A percentile compares a stretch with the other conserved stretches of the same genome.
Conservation (phyloP, 2,797 vertebrate genomes). For the Sitta carolinensis region DNA sequence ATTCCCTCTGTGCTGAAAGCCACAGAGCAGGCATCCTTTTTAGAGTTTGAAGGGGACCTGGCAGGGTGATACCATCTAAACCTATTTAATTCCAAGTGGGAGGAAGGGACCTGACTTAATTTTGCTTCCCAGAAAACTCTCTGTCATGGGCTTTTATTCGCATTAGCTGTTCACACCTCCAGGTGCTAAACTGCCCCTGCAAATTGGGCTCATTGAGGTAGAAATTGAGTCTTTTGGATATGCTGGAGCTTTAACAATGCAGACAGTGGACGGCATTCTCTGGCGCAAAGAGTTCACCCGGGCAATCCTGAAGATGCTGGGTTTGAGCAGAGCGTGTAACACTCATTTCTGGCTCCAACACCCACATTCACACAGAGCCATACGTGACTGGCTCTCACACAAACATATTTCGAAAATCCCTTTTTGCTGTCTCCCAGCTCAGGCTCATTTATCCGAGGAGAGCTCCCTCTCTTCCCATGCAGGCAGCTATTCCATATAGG, state of each 20-base stretch:
- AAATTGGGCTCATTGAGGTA: background rate
- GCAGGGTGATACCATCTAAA: background rate
- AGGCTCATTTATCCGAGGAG: background rate
- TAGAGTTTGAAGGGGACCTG: background rate
- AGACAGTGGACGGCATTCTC: background rate
- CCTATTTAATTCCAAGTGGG: background rate
- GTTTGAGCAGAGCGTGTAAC: background rate
- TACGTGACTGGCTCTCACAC: background rate
- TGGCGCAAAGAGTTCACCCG: background rate
- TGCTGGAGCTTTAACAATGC: background rate
- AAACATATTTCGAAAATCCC: background rate
- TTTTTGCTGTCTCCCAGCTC: accelerated
- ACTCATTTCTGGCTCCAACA: background rate
- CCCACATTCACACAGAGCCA: background rate
- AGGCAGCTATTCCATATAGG: background rate
- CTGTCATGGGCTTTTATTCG: background rate
- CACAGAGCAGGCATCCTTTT: background rate
- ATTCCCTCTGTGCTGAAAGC: background rate
- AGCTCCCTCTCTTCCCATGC: background rate
- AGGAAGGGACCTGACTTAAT: background rate
- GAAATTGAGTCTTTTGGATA: background rate
- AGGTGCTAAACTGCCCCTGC: background rate
- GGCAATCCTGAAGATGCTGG: background rate
- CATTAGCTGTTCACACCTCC: background rate
- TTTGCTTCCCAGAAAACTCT: background rate